Evolutionary conservation across 1,140 invertebrate genomes (phyloP).

Genomic region (Homalodisca vitripennis): DNA sequence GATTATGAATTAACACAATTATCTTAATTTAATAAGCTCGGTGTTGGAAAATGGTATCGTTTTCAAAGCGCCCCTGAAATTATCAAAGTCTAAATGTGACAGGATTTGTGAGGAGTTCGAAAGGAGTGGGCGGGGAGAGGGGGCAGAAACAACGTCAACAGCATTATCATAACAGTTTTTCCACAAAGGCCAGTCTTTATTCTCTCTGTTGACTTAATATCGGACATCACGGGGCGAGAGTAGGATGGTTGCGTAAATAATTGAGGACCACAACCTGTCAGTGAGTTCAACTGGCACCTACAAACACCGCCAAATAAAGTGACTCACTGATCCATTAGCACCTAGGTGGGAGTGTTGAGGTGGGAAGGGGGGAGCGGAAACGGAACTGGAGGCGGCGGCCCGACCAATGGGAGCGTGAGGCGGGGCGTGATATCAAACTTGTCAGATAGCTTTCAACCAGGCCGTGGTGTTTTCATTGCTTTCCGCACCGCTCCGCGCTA

Average conservation of each 20-base stretch:
- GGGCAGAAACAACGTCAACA: too few species aligned
- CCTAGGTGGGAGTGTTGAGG: background rate
- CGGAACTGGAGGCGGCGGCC: constrained; percentile 5
- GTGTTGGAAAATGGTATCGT: too few species aligned
- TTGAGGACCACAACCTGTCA: background rate
- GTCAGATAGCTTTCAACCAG: constrained; percentile 1
- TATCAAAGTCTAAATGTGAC: too few species aligned
- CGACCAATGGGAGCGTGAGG: background rate
- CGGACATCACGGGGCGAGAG: too few species aligned
- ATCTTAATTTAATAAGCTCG: too few species aligned
- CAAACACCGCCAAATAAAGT: background rate
- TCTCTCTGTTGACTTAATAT: too few species aligned
- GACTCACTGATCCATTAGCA: constrained; percentile 17
- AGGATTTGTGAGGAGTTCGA: too few species aligned
- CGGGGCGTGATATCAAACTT: constrained; percentile 11
- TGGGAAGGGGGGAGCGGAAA: background rate
- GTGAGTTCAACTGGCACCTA: background rate
- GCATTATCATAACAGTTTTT: too few species aligned
- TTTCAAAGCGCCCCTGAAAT: too few species aligned
- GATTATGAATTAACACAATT: too few species aligned
- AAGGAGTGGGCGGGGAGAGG: too few species aligned
- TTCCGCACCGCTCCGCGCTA: background rate
- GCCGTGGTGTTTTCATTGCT: constrained; percentile 9
- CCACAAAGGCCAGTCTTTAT: too few species aligned
- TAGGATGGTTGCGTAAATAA: background rate